phyloP scores from a whole-genome alignment of 2,797 vertebrate species.

The Coilia nasus region DNA sequence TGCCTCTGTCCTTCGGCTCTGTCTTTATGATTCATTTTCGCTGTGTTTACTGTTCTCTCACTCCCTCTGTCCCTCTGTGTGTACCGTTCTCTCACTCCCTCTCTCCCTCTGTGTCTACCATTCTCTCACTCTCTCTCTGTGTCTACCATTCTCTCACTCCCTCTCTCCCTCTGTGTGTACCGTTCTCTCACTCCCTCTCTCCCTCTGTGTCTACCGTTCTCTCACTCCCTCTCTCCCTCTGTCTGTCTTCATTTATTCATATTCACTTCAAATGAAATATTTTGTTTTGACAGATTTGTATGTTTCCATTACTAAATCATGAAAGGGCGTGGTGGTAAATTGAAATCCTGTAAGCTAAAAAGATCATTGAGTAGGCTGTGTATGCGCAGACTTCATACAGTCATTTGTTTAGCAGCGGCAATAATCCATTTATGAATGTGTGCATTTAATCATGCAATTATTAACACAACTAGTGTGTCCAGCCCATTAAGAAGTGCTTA shows the following conservation, averaged over 20 bases:
- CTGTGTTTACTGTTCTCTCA: background rate
- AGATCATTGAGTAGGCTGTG: background rate
- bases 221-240: background rate
- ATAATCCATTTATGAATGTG: background rate
- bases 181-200: background rate
- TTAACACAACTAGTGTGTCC: too few species aligned
- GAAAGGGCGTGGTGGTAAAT: background rate
- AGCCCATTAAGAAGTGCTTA: too few species aligned
- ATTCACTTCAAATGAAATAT: background rate
- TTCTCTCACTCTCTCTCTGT: background rate
- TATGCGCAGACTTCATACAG: background rate
- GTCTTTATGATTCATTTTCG: background rate
- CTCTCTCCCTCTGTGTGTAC: background rate
- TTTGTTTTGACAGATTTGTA: background rate
- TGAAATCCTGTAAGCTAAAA: too few species aligned
- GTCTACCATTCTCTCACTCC: background rate
- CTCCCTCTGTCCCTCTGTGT: background rate
- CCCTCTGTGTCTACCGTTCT: background rate
- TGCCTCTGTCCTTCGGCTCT: background rate
- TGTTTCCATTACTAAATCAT: background rate
- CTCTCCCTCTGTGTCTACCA: background rate
- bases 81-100: background rate
- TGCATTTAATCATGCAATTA: too few species aligned
- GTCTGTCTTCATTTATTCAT: background rate
- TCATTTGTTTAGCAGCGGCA: background rate